Evolutionary conservation across 2,113 vertebrate species (phyloP), one percentile per base, ranked within the genome.

Genomic region (Tupaia tana): DNA sequence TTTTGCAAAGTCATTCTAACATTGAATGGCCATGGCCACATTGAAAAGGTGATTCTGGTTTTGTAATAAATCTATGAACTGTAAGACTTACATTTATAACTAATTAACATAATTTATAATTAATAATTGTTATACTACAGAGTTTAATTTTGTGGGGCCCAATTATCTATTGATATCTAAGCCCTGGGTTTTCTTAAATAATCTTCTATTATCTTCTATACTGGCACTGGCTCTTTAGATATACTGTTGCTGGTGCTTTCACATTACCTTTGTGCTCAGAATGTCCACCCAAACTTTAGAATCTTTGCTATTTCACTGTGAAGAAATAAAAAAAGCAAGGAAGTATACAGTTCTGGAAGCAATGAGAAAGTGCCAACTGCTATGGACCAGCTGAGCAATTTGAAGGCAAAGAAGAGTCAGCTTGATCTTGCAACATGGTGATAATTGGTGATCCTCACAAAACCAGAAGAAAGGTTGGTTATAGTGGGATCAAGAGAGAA

Each of bases 241-340:
- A 31, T 19, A 5, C 7, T 58, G 2, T 24, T 85, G 56, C 19
- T 58, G 27, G 61, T 70, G 82, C 18, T 83, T 92, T 93, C n/a
- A 86, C 10, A 29, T 0, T 31, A 9, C 2, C 3, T 56, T 73
- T 87, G 52, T 71, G 29, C 6, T 75, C 74, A 63, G 9, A 34
- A 64, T 87, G 1, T n/a, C 66, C 52, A 94, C 80, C 2, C 78
- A 79, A 95, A 80, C 14, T 91, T 69, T 54, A 59, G 89, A 79
- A 75, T 31, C 18, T 66, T 70, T 92, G 1, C 18, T 80, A 29
- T 75, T 84, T 24, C 58, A 20, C 6, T 85, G 27, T 14, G 22
- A 77, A 16, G 18, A 77, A 90, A 64, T 20, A 52, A 71, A 56
- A 79, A 79, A 82, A 13, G 0, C 3, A 52, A 27, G 34, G 22